Base-by-base conservation (phyloP, 2,113 vertebrate genomes). In the Chauna torquata region DNA sequence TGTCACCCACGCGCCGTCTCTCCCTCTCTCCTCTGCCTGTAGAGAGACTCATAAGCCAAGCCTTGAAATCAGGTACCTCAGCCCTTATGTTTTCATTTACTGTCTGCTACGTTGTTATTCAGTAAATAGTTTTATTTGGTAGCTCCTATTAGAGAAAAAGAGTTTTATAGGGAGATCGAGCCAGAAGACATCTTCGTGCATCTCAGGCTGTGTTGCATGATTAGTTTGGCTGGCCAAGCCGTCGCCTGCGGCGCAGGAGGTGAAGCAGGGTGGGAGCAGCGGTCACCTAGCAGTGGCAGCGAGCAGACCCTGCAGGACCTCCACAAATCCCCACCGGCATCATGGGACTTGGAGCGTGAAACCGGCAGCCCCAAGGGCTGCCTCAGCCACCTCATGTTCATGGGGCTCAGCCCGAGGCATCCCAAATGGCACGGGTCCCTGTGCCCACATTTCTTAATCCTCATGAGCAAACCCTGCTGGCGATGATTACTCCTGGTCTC, bases 241-340 rank as follows among this genome's bases (percentile, higher is more conserved):
- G 70, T 59, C 4, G 5, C 18, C 11, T 87, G 18, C 50, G 57
- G 14, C 22, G n/a, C 11, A 14, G 50, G 50, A 52, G 50, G 24
- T 52, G 28, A 32, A 57, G 30, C 32, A 16, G 52, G 36, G n/a
- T 25, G 23, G 24, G 11, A 23, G 45, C 7, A 27, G 25, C 49
- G 27, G n/a, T 24, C n/a, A 16, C 36, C 17, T n/a, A n/a, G 15
- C 17, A 18, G 24, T 27, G 38, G 36, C 52, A 28, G 15, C 9
- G 6, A 42, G 42, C 8, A 34, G 72, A 40, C 9, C 13, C 74
- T 42, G 0, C 19, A 69, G 66, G 44, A 23, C 17, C 38, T 28
- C 0, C 0, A 55, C 3, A 16, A 74, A 70, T 38, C 23, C 40
- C 42, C 2, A 0, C 10, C 7, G 0, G 11, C 20, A 61, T 59